Base-by-base conservation (phyloP, 1,140 invertebrate genomes). In the Papilio machaon region DNA sequence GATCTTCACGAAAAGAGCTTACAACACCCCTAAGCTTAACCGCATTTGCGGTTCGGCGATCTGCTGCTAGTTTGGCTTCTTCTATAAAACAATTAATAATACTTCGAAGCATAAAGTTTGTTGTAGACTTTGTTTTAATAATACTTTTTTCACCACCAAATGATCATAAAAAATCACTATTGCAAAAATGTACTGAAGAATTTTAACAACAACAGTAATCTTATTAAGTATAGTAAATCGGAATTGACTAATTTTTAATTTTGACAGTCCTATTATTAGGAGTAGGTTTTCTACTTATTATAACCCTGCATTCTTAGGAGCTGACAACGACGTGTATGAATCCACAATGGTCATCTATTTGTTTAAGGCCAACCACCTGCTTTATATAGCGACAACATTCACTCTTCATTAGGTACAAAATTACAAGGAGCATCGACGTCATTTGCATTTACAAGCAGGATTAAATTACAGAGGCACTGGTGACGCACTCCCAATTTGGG, bases 381-480 rank as follows among this genome's bases (percentile, higher is more conserved):
- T 58, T 19, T 10, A 70, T 35, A 35, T 15, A 35, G 23, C 23
- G 60, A 30, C 11, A 70, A 70, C 38, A 30, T 70, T 13, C 23
- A 7, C 30, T 13, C 30, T 70, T 70, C 64, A 70, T 70, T 70
- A 60, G 58, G 58, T 38, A 70, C 64, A 38, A 70, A 70, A 70
- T 70, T 70, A 70, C 64, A 70, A 70, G 64, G 64, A 70, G 11
- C 64, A 70, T 70, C 64, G 11, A 38, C 30, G 13, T 35, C 64
- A 70, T 70, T 70, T 70, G 64, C 64, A 70, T 70, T 70, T 70
- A 70, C 64, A 70, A 70, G 30, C 30, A 35, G 64, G 64, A 38
- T 70, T 70, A 70, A 70, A 70, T 70, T 35, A 70, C 64, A 70
- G 64, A 70, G 64, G 19, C 11, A 70, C 30, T 35, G 64, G 30